These are phyloP conservation scores for Acanthurus lineatus DNA, from an alignment of 2,797 vertebrate species.

Conservation along the genomic window DNA sequence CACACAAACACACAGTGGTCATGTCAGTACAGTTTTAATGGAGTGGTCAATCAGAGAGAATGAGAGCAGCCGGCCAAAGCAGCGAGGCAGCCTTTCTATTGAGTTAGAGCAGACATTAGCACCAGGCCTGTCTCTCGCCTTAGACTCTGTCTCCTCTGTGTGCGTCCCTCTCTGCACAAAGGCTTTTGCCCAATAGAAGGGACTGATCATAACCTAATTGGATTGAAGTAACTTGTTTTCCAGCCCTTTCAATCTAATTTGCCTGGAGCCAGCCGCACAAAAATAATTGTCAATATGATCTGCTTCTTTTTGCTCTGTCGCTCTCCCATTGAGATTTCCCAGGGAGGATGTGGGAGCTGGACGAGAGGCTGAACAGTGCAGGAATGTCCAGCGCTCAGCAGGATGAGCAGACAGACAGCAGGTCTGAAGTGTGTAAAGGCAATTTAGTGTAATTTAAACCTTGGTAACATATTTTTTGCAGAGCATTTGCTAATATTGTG, in stretches of 20 bases:
- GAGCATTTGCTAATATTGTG: too few species aligned
- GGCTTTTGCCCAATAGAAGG: slow-evolving; percentile 46
- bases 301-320: slow-evolving; percentile 26
- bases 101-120: slow-evolving; percentile 75
- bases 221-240: slow-evolving; percentile 81
- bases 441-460: slow-evolving; percentile 21
- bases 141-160: slow-evolving; percentile 49
- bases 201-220: slow-evolving; percentile 78
- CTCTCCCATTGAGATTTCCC: slow-evolving; percentile 30
- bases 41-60: slow-evolving; percentile 64
- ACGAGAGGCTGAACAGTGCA: slow-evolving; percentile 43
- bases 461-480: neutral
- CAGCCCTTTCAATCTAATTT: slow-evolving; percentile 83
- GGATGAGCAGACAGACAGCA: slow-evolving; percentile 19
- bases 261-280: slow-evolving; percentile 79
- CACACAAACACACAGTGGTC: slow-evolving; percentile 43
- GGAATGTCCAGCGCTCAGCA: slow-evolving; percentile 57
- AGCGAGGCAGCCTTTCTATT: slow-evolving; percentile 59
- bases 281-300: slow-evolving; percentile 77
- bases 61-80: slow-evolving; percentile 33
- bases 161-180: slow-evolving; percentile 35
- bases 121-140: slow-evolving; percentile 65
- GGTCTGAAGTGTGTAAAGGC: slow-evolving; percentile 18
- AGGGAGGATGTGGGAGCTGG: slow-evolving; percentile 42
- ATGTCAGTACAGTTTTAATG: slow-evolving; percentile 63